These are phyloP conservation scores for Schizopygopsis malacanthus DNA, from an alignment of 2,797 vertebrate genomes.

Conservation along the genomic window DNA sequence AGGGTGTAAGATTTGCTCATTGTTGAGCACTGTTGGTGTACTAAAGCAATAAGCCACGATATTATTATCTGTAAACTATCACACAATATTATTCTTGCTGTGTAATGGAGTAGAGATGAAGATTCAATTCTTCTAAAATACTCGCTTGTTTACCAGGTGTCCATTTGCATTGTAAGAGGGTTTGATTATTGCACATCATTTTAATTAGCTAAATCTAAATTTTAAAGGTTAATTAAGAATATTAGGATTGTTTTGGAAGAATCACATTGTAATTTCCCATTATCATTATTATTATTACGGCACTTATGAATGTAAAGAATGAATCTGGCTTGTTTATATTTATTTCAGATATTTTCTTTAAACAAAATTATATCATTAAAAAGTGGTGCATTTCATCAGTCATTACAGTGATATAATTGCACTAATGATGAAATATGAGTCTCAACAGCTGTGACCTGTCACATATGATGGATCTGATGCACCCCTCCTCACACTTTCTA, in stretches of 20 bases:
- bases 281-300: no score
- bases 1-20: slow-evolving; percentile 42
- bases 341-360: not conserved
- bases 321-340: not conserved
- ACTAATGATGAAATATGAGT: not conserved
- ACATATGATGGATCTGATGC: not conserved
- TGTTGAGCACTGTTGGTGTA: slow-evolving; percentile 18
- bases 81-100: not conserved
- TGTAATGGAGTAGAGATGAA: not conserved
- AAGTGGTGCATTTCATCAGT: not conserved
- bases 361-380: not conserved
- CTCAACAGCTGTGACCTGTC: not conserved
- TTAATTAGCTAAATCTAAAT: not conserved
- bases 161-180: not conserved
- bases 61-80: slow-evolving; percentile 8
- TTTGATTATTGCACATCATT: not conserved
- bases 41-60: not conserved
- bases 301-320: not conserved
- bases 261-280: not conserved
- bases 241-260: not conserved
- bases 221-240: not conserved
- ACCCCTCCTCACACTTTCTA: not conserved
- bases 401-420: not conserved
- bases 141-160: not conserved
- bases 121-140: not conserved